Percentiles rank a stretch among this genome's conserved stretches.
These are phyloP conservation scores for Orthosia incerta DNA, from an alignment of 2,888 invertebrate genomes.

Conservation along the genomic window DNA sequence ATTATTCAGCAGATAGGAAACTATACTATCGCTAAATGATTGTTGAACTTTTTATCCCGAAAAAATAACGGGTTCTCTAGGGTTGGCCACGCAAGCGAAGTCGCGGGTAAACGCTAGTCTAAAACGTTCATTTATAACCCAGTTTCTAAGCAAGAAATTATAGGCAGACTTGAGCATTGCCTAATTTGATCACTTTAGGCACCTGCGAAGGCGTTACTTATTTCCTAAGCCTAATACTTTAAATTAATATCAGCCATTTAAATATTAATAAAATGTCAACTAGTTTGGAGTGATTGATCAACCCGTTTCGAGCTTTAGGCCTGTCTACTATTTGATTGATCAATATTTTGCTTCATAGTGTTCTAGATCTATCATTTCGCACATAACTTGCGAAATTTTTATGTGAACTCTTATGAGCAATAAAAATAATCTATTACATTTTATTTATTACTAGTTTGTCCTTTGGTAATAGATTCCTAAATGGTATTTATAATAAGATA, in stretches of 20 bases:
- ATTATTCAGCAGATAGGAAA: too few species aligned
- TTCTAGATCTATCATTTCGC: conserved; percentile 38
- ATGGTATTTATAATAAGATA: not conserved
- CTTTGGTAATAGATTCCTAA: conserved; percentile 13
- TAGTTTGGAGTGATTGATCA: conserved; percentile 52
- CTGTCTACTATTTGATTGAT: conserved; percentile 19
- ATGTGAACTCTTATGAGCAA: conserved; percentile 20
- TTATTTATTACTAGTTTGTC: conserved; percentile 22
- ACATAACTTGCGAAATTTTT: conserved; percentile 31
- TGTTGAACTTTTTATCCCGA: too few species aligned
- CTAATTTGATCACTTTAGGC: conserved; percentile 25
- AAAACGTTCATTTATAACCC: conserved; percentile 29
- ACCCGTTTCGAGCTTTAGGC: conserved; percentile 39
- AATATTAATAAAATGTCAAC: conserved; percentile 55
- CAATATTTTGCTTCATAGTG: conserved; percentile 31
- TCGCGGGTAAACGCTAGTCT: too few species aligned
- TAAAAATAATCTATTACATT: conserved; percentile 16
- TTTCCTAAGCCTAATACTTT: conserved; percentile 36
- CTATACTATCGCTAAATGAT: too few species aligned
- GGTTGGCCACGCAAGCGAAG: too few species aligned
- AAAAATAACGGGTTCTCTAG: too few species aligned
- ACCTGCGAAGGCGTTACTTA: conserved; percentile 40
- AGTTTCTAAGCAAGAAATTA: conserved; percentile 32
- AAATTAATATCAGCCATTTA: conserved; percentile 46
- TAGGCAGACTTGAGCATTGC: conserved; percentile 26